Evolutionary conservation across 2,797 vertebrate species (phyloP).

Genomic region (Scolopax rusticola): DNA sequence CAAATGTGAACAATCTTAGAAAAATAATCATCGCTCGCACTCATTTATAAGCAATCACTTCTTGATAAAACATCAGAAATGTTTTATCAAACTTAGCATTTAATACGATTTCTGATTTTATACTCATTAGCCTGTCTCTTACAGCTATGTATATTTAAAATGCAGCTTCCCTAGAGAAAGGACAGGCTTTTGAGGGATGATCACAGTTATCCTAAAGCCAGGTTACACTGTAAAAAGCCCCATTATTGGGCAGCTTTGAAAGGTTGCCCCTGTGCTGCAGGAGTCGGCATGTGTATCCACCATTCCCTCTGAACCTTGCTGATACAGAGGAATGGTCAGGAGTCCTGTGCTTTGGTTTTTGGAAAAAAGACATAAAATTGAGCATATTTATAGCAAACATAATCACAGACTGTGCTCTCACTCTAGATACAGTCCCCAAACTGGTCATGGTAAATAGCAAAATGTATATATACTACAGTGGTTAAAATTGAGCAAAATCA

Average conservation of each 20-base stretch:
- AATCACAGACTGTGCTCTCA: not conserved
- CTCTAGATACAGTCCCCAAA: not conserved
- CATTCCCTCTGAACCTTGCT: not conserved
- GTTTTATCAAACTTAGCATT: not conserved
- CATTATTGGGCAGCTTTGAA: not conserved
- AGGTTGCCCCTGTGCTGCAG: not conserved
- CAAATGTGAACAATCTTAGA: not conserved
- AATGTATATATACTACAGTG: not conserved
- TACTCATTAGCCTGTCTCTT: not conserved
- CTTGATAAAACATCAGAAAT: not conserved
- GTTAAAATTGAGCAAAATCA: not conserved
- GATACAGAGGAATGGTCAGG: not conserved
- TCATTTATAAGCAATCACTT: not conserved
- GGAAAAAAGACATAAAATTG: not conserved
- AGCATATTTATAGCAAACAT: not conserved
- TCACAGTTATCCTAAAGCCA: not conserved
- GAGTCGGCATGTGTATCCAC: rapidly evolving
- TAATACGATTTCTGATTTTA: not conserved
- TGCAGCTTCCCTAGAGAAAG: not conserved
- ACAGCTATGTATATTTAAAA: not conserved
- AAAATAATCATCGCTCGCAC: not conserved
- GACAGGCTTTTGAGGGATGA: not conserved
- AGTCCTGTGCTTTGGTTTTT: not conserved
- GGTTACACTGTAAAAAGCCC: not conserved
- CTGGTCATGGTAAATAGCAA: not conserved